Evolutionary conservation across 2,888 invertebrate genomes (phyloP), one percentile per base, ranked within the genome.

Genomic region (Dorcus parallelipipedus): DNA sequence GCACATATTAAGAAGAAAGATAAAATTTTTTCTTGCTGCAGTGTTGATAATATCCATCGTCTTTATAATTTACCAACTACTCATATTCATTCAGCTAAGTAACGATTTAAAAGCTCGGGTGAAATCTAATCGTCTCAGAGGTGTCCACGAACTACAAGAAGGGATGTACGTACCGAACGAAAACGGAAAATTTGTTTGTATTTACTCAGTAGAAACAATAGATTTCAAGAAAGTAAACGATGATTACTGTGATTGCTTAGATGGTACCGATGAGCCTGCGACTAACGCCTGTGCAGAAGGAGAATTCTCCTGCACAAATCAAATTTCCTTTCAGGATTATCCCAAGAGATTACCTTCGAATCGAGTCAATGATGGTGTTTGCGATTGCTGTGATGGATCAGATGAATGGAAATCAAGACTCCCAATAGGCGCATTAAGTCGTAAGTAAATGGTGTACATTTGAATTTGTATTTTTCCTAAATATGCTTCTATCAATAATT

Each of bases 381-480:
- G 97, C 81, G 95, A 95, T 77, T 95, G 95, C 71, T 94, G 93
- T 77, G 94, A 94, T 79, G 93, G 93, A n/a, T 90, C 91, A 48
- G 94, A 94, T 77, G 94, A 94, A 76, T 92, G 88, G 87, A 63
- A 77, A 6, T 33, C 26, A 33, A 33, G 26, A 7, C 26, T 6
- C 7, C 26, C 26, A 4, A 6, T 33, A 7, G 26, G 6, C 3
- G 26, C 26, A 33, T 33, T 33, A 33, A 33, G 26, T 7, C 26
- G 26, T 33, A 33, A 33, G 26, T 33, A 3, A 20, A 20, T 6
- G 26, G 0, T 33, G 3, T 33, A 1, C 26, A 7, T 33, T 33
- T 33, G 26, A 33, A 26, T 26, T 26, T 5, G 4, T 26, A 26
- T 5, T 6, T 33, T 33, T 33, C 26, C 7, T 33, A 5, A 33